Evolutionary conservation across 2,113 vertebrate species (phyloP).

Genomic region (Todiramphus saurophagus): DNA sequence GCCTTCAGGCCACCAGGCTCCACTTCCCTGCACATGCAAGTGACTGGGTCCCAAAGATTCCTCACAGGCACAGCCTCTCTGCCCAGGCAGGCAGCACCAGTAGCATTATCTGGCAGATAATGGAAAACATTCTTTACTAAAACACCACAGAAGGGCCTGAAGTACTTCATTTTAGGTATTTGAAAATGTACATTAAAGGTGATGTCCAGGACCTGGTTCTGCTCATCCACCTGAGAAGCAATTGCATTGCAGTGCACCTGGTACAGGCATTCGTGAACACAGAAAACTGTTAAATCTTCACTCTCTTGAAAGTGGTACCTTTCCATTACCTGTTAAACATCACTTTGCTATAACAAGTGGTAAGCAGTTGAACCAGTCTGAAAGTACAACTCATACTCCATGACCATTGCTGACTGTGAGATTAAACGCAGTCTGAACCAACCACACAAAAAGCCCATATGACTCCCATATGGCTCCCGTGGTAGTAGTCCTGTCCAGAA

Average conservation of each 20-base stretch:
- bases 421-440: background rate
- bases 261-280: rapidly evolving
- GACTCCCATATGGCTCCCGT: background rate
- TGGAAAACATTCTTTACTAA: background rate
- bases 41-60: rapidly evolving
- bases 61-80: rapidly evolving
- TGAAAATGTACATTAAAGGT: background rate
- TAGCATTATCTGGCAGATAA: background rate
- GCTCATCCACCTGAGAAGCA: background rate
- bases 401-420: background rate
- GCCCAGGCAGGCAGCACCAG: background rate
- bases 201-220: background rate
- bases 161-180: background rate
- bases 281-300: background rate
- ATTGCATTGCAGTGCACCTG: background rate
- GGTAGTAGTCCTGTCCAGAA: background rate
- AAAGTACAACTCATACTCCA: background rate
- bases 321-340: background rate
- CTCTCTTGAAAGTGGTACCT: background rate
- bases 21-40: rapidly evolving
- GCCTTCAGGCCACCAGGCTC: background rate
- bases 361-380: background rate
- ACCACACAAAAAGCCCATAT: no score
- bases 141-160: no score
- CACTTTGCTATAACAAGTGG: background rate